phyloP scores from a whole-genome alignment of 2,797 vertebrate species.

The Hippopotamyrus pictus region DNA sequence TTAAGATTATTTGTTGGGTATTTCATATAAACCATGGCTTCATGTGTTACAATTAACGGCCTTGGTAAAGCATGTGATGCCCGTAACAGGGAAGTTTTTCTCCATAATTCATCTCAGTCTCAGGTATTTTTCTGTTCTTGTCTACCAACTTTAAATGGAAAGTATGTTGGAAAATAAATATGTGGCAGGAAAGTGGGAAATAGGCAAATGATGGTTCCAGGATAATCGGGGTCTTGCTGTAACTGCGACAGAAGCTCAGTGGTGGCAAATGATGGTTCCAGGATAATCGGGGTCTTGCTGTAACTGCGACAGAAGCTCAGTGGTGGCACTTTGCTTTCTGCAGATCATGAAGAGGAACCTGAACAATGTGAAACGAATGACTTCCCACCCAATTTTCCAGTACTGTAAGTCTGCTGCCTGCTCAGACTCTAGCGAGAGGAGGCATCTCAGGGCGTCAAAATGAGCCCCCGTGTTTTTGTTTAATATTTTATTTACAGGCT shows the following conservation, averaged over 20 bases:
- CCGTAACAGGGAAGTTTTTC: not conserved
- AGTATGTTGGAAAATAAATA: not conserved
- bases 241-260: not conserved
- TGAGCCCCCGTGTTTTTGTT: not conserved
- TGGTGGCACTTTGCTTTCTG: constrained; percentile 26
- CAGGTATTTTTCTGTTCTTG: not conserved
- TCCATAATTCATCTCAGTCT: not conserved
- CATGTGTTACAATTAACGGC: not conserved
- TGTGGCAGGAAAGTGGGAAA: not conserved
- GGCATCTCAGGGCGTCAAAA: not conserved
- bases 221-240: not conserved
- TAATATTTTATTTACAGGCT: not conserved
- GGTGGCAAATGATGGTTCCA: not conserved
- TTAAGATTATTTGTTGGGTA: not conserved
- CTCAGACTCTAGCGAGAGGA: not conserved
- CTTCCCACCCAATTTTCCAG: constrained; percentile 92
- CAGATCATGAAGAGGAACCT: constrained; percentile 96
- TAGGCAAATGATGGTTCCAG: not conserved
- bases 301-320: not conserved
- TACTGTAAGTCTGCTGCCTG: constrained; percentile 78
- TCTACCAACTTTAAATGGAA: not conserved
- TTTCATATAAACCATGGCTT: not conserved
- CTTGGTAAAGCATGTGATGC: not conserved
- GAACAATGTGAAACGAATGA: constrained; percentile 97
- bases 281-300: not conserved